Conservation (phyloP, 2,113 vertebrate species). For the Alethe castanea region DNA sequence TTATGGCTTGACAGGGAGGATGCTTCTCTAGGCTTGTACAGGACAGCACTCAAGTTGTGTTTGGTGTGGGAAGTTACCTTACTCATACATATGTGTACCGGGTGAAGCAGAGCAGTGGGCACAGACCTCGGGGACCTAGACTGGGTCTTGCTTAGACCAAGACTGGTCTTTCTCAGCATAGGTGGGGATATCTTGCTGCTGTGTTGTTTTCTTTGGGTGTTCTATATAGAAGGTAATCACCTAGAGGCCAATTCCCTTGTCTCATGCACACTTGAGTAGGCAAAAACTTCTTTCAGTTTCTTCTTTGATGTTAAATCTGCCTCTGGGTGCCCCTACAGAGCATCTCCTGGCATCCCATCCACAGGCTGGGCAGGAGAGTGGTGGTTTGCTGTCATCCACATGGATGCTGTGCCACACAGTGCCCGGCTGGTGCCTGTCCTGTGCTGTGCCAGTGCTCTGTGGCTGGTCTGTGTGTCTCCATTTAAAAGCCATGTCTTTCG, state of each 20-base stretch:
- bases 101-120: neutral
- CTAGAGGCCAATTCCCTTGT: neutral
- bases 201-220: neutral
- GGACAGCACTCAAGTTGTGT: fast-evolving
- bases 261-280: neutral
- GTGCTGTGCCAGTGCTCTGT: neutral
- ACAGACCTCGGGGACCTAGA: neutral
- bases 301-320: neutral
- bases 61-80: neutral
- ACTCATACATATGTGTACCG: fast-evolving
- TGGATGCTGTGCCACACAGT: fast-evolving
- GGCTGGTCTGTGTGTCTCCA: fast-evolving
- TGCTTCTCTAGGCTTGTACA: neutral
- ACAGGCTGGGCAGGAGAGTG: fast-evolving
- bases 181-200: neutral
- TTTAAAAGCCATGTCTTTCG: neutral
- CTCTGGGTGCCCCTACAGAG: neutral
- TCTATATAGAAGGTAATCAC: neutral
- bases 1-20: neutral
- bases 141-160: neutral
- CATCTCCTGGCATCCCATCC: neutral
- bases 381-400: neutral
- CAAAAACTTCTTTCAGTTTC: neutral
- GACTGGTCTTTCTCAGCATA: neutral
- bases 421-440: fast-evolving